Conservation (phyloP, 2,797 vertebrate species). For the Muraenolepis orangiensis region DNA sequence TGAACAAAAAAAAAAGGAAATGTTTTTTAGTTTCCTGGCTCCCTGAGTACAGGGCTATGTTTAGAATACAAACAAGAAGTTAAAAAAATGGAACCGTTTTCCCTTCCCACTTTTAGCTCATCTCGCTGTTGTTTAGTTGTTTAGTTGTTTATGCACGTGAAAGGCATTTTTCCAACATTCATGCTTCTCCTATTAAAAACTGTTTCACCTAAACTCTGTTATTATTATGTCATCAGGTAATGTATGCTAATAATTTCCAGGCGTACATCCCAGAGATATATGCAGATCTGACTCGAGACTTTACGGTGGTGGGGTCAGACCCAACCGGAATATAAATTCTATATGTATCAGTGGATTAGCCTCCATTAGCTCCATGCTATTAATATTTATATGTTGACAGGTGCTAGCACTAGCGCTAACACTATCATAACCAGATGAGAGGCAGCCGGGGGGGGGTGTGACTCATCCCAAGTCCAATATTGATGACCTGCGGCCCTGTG, state of each 20-base stretch:
- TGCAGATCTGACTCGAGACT: neutral
- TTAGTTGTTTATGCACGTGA: neutral
- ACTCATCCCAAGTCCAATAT: neutral
- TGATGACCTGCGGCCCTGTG: neutral
- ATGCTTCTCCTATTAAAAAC: neutral
- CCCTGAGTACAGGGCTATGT: neutral
- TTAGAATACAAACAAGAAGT: neutral
- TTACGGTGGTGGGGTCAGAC: neutral
- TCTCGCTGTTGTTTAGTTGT: neutral
- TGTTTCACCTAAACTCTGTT: neutral
- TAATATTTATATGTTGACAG: neutral
- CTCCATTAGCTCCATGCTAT: neutral
- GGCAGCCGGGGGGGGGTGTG: neutral
- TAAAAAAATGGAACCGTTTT: neutral
- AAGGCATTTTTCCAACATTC: neutral
- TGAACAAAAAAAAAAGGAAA: neutral
- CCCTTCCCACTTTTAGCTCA: neutral
- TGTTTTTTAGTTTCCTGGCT: neutral
- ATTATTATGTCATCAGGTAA: neutral
- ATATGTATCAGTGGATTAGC: neutral
- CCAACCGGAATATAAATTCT: neutral
- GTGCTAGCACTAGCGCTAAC: neutral
- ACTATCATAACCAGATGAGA: neutral
- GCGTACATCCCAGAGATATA: too few relatives aligned
- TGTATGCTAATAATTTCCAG: neutral